Evolutionary conservation across 2,797 vertebrate genomes (phyloP), one percentile per base, ranked within the genome.

Genomic region (Chromis chromis): DNA sequence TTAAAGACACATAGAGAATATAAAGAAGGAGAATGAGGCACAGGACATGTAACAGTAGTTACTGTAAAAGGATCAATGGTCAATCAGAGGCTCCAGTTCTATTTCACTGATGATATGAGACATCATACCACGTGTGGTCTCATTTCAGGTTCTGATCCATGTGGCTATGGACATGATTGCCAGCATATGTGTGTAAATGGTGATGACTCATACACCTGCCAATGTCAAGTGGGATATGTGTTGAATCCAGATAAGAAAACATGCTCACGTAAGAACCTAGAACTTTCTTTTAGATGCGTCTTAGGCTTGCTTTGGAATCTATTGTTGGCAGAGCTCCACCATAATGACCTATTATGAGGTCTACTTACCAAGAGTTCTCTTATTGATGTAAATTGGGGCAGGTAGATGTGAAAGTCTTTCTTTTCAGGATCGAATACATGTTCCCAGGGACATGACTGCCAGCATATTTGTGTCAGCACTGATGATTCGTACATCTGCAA

Each of bases 121-220:
- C 14, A 25, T 53, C 50, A 27, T 17, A 25, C 25, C 50, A 53
- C 50, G 3, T 55, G 53, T 55, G 53, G 46, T 91, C 75, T 78
- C 66, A 70, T 86, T 88, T 72, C 88, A 96, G 96, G 95, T 84
- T 52, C 76, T 81, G 90, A 90, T 60, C 21, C 62, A 10, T 96
- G 95, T 57, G 87, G 78, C 0, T 85, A 85, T 0, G 90, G 90
- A 74, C 94, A 96, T 0, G 79, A 92, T 57, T 96, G 96, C 10
- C 90, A 95, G 78, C 96, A 96, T 19, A 33, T 93, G 36, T 96
- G 95, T 0, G 78, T 94, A 78, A 92, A 86, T 2, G 88, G 78
- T 0, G 81, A 49, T 0, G 90, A 86, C 4, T 88, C 83, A 27
- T 93, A 89, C n/a, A 84, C 76, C 54, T 96, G 96, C 3, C 82